Percentiles rank a stretch among this genome's conserved stretches.
These are phyloP conservation scores for Momotus momota DNA, from an alignment of 2,797 vertebrate genomes.

Conservation along the genomic window DNA sequence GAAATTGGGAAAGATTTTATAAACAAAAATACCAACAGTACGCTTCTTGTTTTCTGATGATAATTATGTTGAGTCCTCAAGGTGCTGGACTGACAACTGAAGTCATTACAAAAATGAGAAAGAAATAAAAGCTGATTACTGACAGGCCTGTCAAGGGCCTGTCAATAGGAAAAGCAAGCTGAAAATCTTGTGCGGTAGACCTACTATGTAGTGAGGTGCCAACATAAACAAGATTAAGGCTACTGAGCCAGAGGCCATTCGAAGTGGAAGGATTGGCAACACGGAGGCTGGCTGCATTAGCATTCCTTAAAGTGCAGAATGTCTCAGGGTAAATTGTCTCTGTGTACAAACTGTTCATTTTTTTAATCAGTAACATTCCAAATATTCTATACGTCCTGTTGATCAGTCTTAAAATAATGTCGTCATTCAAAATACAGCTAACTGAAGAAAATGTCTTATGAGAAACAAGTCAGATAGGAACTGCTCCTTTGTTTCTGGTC, in stretches of 20 bases:
- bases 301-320: background rate
- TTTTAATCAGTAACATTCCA: background rate
- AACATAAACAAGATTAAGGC: background rate
- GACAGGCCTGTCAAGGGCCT: background rate
- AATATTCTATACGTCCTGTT: background rate
- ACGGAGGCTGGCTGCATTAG: background rate
- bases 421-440: background rate
- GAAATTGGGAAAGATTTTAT: conserved; percentile 17
- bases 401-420: background rate
- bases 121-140: background rate
- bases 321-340: background rate
- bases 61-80: conserved; percentile 1
- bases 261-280: background rate
- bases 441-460: background rate
- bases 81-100: background rate
- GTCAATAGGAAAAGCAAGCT: background rate
- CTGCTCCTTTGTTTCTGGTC: background rate
- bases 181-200: background rate
- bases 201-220: background rate
- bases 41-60: conserved; percentile 13
- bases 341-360: background rate
- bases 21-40: conserved; percentile 40
- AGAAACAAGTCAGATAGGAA: background rate
- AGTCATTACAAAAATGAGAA: conserved; percentile 19
- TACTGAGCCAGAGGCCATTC: background rate